Conservation (phyloP, 2,888 invertebrate genomes). For the Carabus problematicus region DNA sequence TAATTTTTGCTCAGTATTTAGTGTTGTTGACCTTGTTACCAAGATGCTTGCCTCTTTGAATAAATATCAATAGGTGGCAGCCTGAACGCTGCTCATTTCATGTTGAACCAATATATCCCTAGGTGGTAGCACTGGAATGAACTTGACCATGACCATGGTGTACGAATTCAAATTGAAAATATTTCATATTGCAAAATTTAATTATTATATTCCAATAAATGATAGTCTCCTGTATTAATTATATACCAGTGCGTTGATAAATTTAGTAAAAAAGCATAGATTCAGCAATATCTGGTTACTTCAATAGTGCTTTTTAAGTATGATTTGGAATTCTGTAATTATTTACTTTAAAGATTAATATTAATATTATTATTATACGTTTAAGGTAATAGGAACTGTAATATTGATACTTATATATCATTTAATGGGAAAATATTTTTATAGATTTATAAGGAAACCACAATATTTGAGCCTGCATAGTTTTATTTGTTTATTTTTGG, state of each 20-base stretch:
- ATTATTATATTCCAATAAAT: background rate
- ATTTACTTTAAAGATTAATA: too few relatives aligned
- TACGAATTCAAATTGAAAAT: background rate
- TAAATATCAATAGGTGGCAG: constrained; percentile 40
- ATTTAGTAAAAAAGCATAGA: too few relatives aligned
- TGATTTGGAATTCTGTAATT: too few relatives aligned
- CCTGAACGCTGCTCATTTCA: constrained; percentile 29
- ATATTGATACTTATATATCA: too few relatives aligned
- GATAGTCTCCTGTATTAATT: too few relatives aligned
- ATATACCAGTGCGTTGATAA: too few relatives aligned
- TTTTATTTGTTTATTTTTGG: constrained; percentile 40
- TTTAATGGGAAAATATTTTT: too few relatives aligned
- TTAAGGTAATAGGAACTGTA: too few relatives aligned
- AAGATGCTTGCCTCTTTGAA: constrained; percentile 56
- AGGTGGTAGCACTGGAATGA: constrained; percentile 35
- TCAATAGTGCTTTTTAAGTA: too few relatives aligned
- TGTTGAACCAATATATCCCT: constrained; percentile 37
- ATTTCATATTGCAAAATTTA: background rate
- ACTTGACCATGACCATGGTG: constrained; percentile 33
- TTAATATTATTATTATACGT: too few relatives aligned
- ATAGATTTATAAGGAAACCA: constrained; percentile 9
- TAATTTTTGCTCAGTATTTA: constrained; percentile 46
- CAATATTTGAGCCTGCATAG: constrained; percentile 40
- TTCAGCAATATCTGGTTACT: too few relatives aligned
- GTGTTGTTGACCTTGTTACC: constrained; percentile 60